These are phyloP conservation scores for Phyllotis vaccarum DNA, from an alignment of 2,797 vertebrate species.

Conservation along the genomic window DNA sequence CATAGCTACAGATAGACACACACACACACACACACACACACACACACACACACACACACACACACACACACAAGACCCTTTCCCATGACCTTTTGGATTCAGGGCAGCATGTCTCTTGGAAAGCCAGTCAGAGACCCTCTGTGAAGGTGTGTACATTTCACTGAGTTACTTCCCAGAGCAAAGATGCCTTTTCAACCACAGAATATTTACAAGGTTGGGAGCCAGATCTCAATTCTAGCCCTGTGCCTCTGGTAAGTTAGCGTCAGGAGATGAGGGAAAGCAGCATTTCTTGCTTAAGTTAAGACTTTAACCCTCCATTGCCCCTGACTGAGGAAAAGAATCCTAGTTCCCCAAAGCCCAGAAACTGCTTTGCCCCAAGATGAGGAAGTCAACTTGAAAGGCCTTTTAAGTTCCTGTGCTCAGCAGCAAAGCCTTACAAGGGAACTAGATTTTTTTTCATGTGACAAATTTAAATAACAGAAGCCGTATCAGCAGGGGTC, in stretches of 20 bases:
- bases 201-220: slow-evolving; percentile 58
- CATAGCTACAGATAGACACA: background rate
- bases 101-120: background rate
- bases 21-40: too few relatives aligned
- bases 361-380: slow-evolving; percentile 7
- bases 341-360: slow-evolving; percentile 17
- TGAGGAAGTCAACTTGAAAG: background rate
- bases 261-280: background rate
- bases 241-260: slow-evolving; percentile 19
- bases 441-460: background rate
- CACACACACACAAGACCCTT: background rate
- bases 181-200: slow-evolving; percentile 61
- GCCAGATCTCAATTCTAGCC: slow-evolving; percentile 48
- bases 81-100: slow-evolving; percentile 54
- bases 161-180: slow-evolving; percentile 47
- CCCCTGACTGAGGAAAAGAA: slow-evolving; percentile 25
- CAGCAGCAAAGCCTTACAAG: background rate
- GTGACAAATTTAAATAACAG: background rate
- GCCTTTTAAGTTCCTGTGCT: background rate
- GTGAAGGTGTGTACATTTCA: slow-evolving; percentile 28
- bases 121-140: slow-evolving; percentile 24
- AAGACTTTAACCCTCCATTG: slow-evolving; percentile 44
- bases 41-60: background rate
- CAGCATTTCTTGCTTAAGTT: slow-evolving; percentile 47
- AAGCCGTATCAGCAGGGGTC: background rate